Evolutionary conservation across 2,888 invertebrate genomes (phyloP), one percentile per base, ranked within the genome.

Genomic region (Drosophila cyrtoloma): DNA sequence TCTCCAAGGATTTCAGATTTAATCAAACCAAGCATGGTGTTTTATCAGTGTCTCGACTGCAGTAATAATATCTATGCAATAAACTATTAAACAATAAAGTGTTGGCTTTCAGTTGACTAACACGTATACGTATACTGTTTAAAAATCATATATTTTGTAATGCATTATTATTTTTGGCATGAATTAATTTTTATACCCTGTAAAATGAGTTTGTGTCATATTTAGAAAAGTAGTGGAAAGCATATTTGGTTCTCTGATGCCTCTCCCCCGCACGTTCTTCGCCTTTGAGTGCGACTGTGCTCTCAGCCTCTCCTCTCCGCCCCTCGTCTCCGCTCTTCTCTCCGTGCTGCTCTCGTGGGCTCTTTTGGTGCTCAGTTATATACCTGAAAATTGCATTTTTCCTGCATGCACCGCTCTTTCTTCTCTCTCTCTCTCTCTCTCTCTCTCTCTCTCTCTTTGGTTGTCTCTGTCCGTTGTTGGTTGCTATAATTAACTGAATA

Each of bases 401-500:
- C 26, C 14, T 19, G 12, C 37, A 52, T 19, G 19, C 16, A 16
- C 1, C 22, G 14, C 47, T 47, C 47, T 47, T 19, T 9, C 12
- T 37, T 26, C n/a, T 6, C 51, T 5, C 37, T 51, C 30, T 3
- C 19, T 14, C 14, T 9, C 9, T 14, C 32, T 3, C 51, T n/a
- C 51, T 5, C 37, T 51, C 30, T 3, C 19, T 14, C 14, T 9
- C 9, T 14, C 32, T 3, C 51, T n/a, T n/a, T 42, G 61, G 50
- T 26, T 55, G 33, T 32, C 60, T 50, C 61, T 55, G 62, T 19
- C 30, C 37, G 28, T 33, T 33, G 63, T 57, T 60, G 66, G 58
- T 35, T 56, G 78, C 89, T 89, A 90, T 87, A 90, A 87, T 87
- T 87, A 87, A 87, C 86, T 90, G 82, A 77, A 82, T 87, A 87